Percentiles rank a stretch among this genome's conserved stretches.
Evolutionary conservation across 2,888 invertebrate genomes (phyloP).

Genomic region (Beris chalybata): DNA sequence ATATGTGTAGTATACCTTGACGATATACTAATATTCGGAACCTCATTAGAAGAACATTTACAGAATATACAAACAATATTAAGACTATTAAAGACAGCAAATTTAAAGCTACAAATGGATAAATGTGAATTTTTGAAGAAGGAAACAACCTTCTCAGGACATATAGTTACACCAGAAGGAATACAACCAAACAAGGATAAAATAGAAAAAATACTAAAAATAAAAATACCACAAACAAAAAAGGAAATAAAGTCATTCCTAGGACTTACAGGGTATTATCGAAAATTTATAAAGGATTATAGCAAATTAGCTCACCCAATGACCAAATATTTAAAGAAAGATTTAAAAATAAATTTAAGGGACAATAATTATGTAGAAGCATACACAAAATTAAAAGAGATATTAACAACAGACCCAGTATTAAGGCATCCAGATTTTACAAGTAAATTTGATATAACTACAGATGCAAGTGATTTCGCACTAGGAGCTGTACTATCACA

Average conservation of each 20-base stretch:
- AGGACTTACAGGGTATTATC: conserved; percentile 41
- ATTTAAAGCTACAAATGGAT: too few relatives aligned
- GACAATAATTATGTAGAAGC: conserved; percentile 19
- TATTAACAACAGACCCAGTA: conserved; percentile 33
- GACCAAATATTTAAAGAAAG: conserved; percentile 33
- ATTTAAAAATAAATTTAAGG: conserved; percentile 13
- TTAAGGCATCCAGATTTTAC: conserved; percentile 38
- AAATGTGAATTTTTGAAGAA: too few relatives aligned
- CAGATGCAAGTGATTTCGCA: conserved; percentile 21
- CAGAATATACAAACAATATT: too few relatives aligned
- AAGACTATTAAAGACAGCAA: too few relatives aligned
- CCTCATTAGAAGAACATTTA: too few relatives aligned
- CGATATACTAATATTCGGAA: too few relatives aligned
- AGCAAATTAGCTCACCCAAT: conserved; percentile 37
- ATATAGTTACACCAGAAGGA: conserved; percentile 42
- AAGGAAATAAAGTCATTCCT: conserved; percentile 41
- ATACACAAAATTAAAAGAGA: conserved; percentile 37
- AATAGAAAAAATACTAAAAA: conserved; percentile 34
- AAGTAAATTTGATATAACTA: conserved; percentile 36
- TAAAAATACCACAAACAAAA: conserved; percentile 39
- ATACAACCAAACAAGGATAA: conserved; percentile 41
- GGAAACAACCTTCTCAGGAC: conserved; percentile 11
- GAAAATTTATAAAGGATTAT: conserved; percentile 41
- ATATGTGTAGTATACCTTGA: conserved; percentile 3
- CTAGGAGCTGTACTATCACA: conserved; percentile 13